Base-by-base conservation (phyloP, 2,797 vertebrate species). In the Propithecus deckenii region DNA sequence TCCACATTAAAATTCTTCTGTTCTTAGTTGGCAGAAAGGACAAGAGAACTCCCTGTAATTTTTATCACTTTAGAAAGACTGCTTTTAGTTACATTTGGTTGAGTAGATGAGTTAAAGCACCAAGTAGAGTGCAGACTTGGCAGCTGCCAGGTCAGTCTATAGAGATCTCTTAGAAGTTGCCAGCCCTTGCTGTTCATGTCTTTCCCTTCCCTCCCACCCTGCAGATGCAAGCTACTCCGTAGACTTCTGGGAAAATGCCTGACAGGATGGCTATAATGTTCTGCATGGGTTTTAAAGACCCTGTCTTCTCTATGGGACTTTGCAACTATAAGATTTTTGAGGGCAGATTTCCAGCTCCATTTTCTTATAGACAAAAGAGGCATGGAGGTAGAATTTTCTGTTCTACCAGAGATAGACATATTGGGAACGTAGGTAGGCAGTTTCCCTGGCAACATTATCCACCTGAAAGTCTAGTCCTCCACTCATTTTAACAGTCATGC, bases 381-480 rank as follows among this genome's bases (percentile, higher is more conserved):
- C 76, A 18, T n/a, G 4, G 15, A 4, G 3, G 0, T 22, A 15
- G 46, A 89, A 71, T 55, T 88, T 14, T 92, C 81, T 80, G 28
- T 9, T 52, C 7, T 61, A 1, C 5, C 1, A 63, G 0, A 43
- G 63, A 69, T 0, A 12, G 38, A 50, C 12, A 23, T 85, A 14
- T 3, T 67, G 48, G 81, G 18, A 41, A 41, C 81, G 63, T 90
- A 92, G 72, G 35, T 83, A 50, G 80, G 35, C 61, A 7, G 75
- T 93, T 96, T 41, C 13, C 55, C 74, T 86, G 96, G 93, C 52
- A 95, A 97, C 32, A 13, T 78, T 71, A 86, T 71, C 67, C 79
- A 89, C 72, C 61, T 88, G 79, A 74, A 96, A 91, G 46, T 55
- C 67, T 91, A 65, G 50, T 65, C 28, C 3, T 95, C 17, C 14